Evolutionary conservation across 2,888 invertebrate genomes (phyloP), one percentile per base, ranked within the genome.

Genomic region (Artemia sp.): DNA sequence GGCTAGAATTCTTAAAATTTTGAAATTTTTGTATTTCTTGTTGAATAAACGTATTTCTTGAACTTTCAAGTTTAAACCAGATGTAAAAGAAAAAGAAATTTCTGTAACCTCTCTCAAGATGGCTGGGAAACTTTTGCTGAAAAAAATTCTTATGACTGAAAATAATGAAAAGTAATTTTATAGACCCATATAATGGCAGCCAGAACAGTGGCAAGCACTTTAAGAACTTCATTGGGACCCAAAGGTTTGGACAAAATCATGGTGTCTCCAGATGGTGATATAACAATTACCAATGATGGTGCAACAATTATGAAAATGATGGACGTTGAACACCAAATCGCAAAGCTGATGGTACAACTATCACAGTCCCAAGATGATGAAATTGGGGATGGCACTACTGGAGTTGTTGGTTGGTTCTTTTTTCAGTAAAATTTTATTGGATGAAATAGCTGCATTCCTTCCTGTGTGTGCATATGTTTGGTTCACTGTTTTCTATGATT

Each of bases 291-390:
- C 67, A 99, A 98, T 77, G 98, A 98, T 80, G 98, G 97, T 50
- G 97, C 97, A n/a, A 98, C 98, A 1, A 99, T 99, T 76, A 83
- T 98, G 74, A 92, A 95, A 80, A 84, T 92, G 80, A 99, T 99
- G 97, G 97, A 98, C 78, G 93, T 98, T 8, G 95, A 97, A 51
- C 96, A 98, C 78, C 91, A 96, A 83, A 92, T 98, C 74, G 97
- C 94, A 53, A 98, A 96, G 79, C 82, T 99, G 68, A 87, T 99
- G 85, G 98, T 99, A 50, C 94, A 99, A 78, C 80, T 99, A 71
- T 94, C 95, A 51, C 95, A 97, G 79, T 95, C 96, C 70, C 98
- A 99, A 79, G 98, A 98, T 78, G 95, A 97, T 81, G 98, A 99
- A 82, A 96, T 98, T 76, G 97, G 97, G 58, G 98, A 98, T 81